Percentiles rank a stretch among this genome's conserved stretches.
Evolutionary conservation across 2,797 vertebrate species (phyloP).

Genomic region (Urophycis tenuis): DNA sequence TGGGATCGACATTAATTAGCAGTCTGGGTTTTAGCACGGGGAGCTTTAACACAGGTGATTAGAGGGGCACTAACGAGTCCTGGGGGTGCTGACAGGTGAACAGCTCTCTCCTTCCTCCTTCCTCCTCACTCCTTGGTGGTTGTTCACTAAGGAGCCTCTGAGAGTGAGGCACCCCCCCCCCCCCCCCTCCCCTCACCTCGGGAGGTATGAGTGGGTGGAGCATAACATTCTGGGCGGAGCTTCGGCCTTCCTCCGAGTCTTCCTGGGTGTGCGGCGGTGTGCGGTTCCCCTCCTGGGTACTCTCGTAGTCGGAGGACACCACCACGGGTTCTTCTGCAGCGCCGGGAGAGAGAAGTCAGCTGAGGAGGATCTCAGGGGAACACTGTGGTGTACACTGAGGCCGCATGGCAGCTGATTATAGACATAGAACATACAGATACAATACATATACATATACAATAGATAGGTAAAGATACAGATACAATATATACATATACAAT

Average conservation of each 20-base stretch:
- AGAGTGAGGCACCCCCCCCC: not conserved
- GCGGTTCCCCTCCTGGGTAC: constrained; percentile 86
- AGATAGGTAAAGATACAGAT: no score
- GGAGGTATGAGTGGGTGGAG: constrained; percentile 66
- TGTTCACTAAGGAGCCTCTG: not conserved
- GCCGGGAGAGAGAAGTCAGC: constrained; percentile 27
- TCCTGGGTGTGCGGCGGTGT: constrained; percentile 84
- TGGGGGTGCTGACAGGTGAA: not conserved
- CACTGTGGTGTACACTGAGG: not conserved
- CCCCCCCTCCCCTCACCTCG: constrained; percentile 55
- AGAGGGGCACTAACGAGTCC: not conserved
- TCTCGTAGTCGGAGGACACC: constrained; percentile 88
- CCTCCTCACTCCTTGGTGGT: not conserved
- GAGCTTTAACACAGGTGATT: not conserved
- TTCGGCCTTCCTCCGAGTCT: constrained; percentile 70
- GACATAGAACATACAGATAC: no score
- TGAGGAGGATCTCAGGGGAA: not conserved
- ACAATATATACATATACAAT: not conserved
- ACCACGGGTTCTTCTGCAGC: constrained; percentile 81
- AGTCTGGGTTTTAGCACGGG: not conserved
- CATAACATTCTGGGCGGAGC: constrained; percentile 68
- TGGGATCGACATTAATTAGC: not conserved
- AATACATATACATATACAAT: not conserved
- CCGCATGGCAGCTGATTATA: no score
- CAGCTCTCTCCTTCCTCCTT: not conserved